phyloP scores from a whole-genome alignment of 35 echinoderm and acorn worm species.

The Eucidaris tribuloides region DNA sequence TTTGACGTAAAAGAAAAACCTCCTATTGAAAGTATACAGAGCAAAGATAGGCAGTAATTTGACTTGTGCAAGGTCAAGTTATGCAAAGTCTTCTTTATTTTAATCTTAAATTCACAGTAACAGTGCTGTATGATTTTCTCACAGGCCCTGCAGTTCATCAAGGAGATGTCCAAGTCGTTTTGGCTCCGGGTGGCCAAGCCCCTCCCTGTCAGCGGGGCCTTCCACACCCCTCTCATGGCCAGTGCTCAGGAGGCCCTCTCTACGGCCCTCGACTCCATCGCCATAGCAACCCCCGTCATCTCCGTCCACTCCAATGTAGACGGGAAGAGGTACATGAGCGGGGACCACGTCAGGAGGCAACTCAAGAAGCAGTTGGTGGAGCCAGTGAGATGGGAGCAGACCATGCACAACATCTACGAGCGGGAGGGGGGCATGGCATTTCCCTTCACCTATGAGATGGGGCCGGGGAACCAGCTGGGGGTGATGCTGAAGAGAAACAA shows the following conservation, averaged over 20 bases:
- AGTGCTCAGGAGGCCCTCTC: conserved; percentile 58
- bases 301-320: conserved; percentile 73
- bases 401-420: conserved; percentile 81
- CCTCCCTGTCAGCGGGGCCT: conserved; percentile 86
- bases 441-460: conserved; percentile 81
- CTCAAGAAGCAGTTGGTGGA: conserved; percentile 59
- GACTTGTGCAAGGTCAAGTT: no score
- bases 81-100: no score
- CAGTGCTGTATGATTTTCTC: conserved; percentile 8
- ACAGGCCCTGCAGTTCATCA: conserved; percentile 81
- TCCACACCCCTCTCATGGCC: conserved; percentile 88
- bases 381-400: conserved; percentile 94
- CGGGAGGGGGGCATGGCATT: conserved; percentile 53
- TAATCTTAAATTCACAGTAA: no score
- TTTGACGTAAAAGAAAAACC: no score
- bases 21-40: no score
- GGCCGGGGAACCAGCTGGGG: conserved; percentile 85
- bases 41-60: no score
- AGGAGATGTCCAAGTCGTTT: conserved; percentile 61
- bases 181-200: conserved; percentile 34
- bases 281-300: conserved; percentile 71
- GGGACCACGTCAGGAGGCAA: conserved; percentile 50
- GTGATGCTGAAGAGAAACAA: conserved; percentile 66
- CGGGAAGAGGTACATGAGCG: conserved; percentile 54
- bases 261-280: conserved; percentile 32